These are phyloP conservation scores for Craseonycteris thonglongyai DNA, from an alignment of 2,113 vertebrate species.

Conservation along the genomic window DNA sequence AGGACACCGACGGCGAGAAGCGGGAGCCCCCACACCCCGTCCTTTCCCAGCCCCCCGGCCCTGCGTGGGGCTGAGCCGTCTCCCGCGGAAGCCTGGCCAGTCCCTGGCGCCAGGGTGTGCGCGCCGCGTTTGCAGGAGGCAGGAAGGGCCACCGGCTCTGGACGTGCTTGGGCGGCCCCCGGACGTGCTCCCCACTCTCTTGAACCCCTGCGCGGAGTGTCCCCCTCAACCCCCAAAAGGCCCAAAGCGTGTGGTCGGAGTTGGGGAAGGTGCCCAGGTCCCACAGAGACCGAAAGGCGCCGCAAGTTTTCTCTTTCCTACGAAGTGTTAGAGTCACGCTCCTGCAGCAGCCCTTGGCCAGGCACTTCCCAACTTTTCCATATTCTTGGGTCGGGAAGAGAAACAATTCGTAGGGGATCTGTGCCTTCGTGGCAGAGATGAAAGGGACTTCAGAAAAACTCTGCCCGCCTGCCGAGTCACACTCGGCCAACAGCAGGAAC, in stretches of 20 bases:
- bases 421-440: background rate
- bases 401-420: background rate
- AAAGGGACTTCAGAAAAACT: background rate
- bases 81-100: background rate
- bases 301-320: background rate
- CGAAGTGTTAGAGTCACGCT: background rate
- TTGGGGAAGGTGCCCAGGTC: too few relatives aligned
- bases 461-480: fast-evolving
- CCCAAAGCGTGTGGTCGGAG: background rate
- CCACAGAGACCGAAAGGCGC: background rate
- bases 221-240: background rate
- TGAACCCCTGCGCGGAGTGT: background rate
- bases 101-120: background rate
- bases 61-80: background rate
- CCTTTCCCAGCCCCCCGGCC: background rate
- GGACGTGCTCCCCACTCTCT: background rate
- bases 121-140: background rate
- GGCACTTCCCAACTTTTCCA: conserved; percentile 28
- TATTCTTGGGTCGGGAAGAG: background rate
- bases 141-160: background rate
- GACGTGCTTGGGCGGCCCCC: too few relatives aligned
- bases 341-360: background rate
- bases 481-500: background rate
- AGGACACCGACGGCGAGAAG: background rate
- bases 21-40: background rate